Base-by-base conservation (phyloP, 1,140 invertebrate genomes). In the Diorhabda sublineata region DNA sequence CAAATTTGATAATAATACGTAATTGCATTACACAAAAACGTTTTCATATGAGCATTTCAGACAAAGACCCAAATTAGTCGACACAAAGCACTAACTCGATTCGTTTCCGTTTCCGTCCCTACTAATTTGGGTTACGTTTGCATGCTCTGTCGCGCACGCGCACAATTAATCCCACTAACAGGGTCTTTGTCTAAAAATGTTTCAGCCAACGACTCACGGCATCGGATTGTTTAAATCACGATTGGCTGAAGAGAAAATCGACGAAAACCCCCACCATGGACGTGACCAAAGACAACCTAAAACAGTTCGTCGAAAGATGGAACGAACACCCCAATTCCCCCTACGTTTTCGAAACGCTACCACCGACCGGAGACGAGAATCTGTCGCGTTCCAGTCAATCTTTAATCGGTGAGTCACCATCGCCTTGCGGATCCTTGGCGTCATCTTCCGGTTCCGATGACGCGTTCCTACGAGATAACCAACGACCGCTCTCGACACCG, bases 271-370 rank as follows among this genome's bases (percentile, higher is more conserved):
- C 76, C 56, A 88, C 90, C 70, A 84, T 94, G 74, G 92, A 93
- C 75, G 84, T 90, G 64, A 87, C 92, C n/a, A 94, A 95, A 83
- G 92, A 93, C 76, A 94, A 95, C 80, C 84, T 95, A 9, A 85
- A 88, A 69, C 82, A 89, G 71, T 94, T 94, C 81, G 92, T 95
- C n/a, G 92, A 93, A 74, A 84, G 92, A 60, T 95, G 92, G 92
- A 88, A 90, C 68, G 91, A 92, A 72, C 91, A 93, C 80, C 91
- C 91, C 0, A 90, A 93, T 76, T 93, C 91, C 42, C 92, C 92
- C 0, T 94, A 94, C 76, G 82, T 90, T 6, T 90, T 93, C 74
- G 91, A 93, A 73, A 72, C 69, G 60, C 60, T 74, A 47, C 60
- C 66, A 9, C 68, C 67, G 42, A 5, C 67, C 4, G 59, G 76